Conservation (phyloP, 2,888 invertebrate species). For the Geophilus truncorum region DNA sequence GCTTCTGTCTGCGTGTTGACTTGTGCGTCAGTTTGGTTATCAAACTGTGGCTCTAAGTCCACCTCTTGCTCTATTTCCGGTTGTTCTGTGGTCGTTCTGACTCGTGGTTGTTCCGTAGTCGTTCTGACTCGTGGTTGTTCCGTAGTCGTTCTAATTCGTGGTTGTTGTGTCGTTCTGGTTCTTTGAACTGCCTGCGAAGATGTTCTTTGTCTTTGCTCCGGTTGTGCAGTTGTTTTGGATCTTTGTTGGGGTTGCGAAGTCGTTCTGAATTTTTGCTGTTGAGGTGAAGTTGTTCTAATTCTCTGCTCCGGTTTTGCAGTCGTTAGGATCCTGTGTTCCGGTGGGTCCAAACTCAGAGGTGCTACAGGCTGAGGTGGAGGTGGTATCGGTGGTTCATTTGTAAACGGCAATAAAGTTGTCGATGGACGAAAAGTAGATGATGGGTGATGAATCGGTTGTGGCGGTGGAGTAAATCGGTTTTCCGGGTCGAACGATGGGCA, state of each 20-base stretch:
- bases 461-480: constrained; percentile 20
- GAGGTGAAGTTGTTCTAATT: not conserved
- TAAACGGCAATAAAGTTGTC: not conserved
- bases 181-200: not conserved
- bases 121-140: constrained; percentile 25
- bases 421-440: not conserved
- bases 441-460: constrained; percentile 48
- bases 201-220: not conserved
- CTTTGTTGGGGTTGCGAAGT: not conserved
- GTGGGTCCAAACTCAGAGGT: not conserved
- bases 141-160: constrained; percentile 28
- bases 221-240: not conserved
- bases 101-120: not conserved
- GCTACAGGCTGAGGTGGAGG: not conserved
- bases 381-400: not conserved
- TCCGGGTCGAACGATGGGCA: constrained; percentile 61
- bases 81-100: not conserved
- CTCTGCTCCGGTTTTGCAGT: not conserved
- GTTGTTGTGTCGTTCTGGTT: not conserved
- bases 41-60: not conserved
- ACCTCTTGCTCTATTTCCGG: not conserved
- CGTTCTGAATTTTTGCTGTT: not conserved
- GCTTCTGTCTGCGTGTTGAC: constrained; percentile 42
- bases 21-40: not conserved
- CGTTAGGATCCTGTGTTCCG: not conserved